Conservation (phyloP, 2,888 invertebrate genomes). For the Drosophila mercatorum region DNA sequence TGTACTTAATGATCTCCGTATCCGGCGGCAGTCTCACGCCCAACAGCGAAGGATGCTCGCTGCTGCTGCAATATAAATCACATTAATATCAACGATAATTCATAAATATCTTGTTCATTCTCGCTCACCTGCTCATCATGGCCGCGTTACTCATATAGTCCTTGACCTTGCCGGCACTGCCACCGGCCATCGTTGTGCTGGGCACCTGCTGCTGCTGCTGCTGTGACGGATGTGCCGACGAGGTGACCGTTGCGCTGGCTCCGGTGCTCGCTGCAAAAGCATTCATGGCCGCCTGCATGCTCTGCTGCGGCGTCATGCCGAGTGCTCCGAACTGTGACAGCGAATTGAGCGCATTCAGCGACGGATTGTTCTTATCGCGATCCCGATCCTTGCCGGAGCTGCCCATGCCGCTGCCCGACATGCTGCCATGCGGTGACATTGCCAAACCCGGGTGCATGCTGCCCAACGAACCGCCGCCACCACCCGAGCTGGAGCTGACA, state of each 20-base stretch:
- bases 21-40: conserved; percentile 94
- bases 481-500: conserved; percentile 59
- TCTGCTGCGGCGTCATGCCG: conserved; percentile 84
- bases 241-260: conserved; percentile 65
- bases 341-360: conserved; percentile 84
- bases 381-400: conserved; percentile 47
- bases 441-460: conserved; percentile 65
- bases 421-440: conserved; percentile 79
- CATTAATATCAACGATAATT: background rate
- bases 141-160: conserved; percentile 83
- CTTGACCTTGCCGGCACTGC: conserved; percentile 69
- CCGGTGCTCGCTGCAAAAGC: conserved; percentile 84
- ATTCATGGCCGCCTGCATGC: conserved; percentile 85
- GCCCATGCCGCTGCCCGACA: conserved; percentile 43
- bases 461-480: conserved; percentile 37
- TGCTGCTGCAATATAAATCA: conserved; percentile 79
- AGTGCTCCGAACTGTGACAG: conserved; percentile 84
- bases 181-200: conserved; percentile 44
- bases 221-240: conserved; percentile 55
- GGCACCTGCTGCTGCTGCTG: conserved; percentile 57
- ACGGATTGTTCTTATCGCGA: conserved; percentile 83
- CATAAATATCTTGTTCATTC: background rate
- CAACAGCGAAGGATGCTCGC: conserved; percentile 92
- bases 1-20: conserved; percentile 95
- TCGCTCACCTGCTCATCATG: conserved; percentile 63